Base-by-base conservation (phyloP, 2,888 invertebrate genomes). In the Nomada ferruginata region DNA sequence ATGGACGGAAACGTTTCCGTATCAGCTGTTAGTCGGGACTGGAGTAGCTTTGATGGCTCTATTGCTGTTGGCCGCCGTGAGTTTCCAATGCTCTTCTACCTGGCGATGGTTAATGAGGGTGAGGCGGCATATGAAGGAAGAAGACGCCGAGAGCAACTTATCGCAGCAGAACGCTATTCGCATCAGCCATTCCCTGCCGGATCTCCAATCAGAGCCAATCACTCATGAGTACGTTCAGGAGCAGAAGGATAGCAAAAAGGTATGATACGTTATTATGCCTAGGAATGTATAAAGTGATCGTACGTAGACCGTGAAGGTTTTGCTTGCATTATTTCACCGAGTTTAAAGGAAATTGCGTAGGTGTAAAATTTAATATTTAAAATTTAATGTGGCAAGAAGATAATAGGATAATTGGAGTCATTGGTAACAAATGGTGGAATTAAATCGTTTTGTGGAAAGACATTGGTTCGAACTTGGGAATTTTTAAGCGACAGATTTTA, bases 171-270 rank as follows among this genome's bases (percentile, higher is more conserved):
- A 96, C 0, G 96, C 96, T 5, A 96, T 97, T 79, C 95, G 96
- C 73, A 97, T 97, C 93, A 96, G 96, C 89, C 96, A 96, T 92
- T 97, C 97, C 0, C 93, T 97, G 29, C 97, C 97, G 0, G 97
- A 97, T 89, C 95, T 97, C 65, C 96, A 96, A 90, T 95, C 96
- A 0, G 96, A 96, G 86, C 96, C 96, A 0, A 91, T 96, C 88
- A 96, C 96, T 88, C 96, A 95, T 86, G 96, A 96, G 90, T 96
- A 96, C 86, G 96, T 96, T 0, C 96, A 96, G 89, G 96, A 96
- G 79, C 96, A 96, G 85, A 96, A 96, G 90, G 96, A 96, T 76
- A 95, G 91, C 71, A 96, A 96, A 91, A 97, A 97, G 95, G 96
- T 96, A 79, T 1, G 29, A 47, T 53, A 93, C 91, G 10, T 53